phyloP scores from a whole-genome alignment of 2,888 invertebrate genomes.

The Cantharis flavilabris region DNA sequence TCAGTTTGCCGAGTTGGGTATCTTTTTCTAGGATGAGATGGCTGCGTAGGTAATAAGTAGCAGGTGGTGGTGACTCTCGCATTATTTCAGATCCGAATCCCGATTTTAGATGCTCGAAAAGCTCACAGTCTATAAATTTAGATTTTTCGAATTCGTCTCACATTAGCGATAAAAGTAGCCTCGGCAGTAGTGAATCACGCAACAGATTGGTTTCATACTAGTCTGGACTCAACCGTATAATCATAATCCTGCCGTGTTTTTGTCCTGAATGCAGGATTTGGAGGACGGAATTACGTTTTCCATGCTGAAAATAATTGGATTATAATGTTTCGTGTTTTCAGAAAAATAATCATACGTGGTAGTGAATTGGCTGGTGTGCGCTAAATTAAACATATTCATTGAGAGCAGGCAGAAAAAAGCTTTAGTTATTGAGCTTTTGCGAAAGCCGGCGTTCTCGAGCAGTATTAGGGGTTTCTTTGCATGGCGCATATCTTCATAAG shows the following conservation, averaged over 20 bases:
- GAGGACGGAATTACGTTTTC: conserved; percentile 31
- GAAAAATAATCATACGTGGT: conserved; percentile 29
- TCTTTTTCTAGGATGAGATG: neutral
- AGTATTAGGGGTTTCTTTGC: conserved; percentile 38
- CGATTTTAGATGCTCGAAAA: neutral
- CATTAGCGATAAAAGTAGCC: neutral
- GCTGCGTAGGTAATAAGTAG: conserved; percentile 32
- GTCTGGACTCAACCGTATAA: conserved; percentile 42
- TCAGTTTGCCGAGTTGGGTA: neutral
- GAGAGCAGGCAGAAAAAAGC: conserved; percentile 37
- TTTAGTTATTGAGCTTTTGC: conserved; percentile 43
- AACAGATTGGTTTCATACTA: conserved; percentile 46
- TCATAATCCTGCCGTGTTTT: conserved; percentile 40
- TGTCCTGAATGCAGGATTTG: conserved; percentile 32
- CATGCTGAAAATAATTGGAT: conserved; percentile 31
- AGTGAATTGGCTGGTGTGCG: conserved; percentile 47
- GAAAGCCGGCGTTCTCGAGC: conserved; percentile 38
- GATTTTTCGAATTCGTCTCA: neutral
- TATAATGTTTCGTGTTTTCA: conserved; percentile 25
- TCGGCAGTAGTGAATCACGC: conserved; percentile 42
- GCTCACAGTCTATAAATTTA: neutral
- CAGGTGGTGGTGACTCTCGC: conserved; percentile 49
- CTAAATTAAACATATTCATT: conserved; percentile 51
- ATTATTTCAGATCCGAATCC: neutral
- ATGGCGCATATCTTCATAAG: conserved; percentile 39